Evolutionary conservation across 2,113 vertebrate genomes (phyloP).

Genomic region (Nibea albiflora): DNA sequence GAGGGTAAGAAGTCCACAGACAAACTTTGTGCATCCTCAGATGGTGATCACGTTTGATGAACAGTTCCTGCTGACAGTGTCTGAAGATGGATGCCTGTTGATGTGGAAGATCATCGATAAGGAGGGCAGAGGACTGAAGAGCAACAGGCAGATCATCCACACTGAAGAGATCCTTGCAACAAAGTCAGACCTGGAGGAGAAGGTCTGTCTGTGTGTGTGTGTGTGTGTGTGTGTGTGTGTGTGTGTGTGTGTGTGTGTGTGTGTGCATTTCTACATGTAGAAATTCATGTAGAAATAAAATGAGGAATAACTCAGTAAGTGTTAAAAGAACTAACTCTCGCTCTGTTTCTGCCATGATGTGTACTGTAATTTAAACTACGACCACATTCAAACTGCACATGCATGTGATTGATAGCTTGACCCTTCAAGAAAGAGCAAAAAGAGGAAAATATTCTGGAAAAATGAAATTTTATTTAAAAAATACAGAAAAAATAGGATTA

Average conservation of each 20-base stretch:
- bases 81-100: conserved; percentile 91
- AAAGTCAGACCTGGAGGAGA: conserved; percentile 92
- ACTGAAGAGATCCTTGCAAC: conserved; percentile 93
- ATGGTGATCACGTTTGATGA: conserved; percentile 91
- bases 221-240: conserved; percentile 25
- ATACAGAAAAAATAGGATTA: too few relatives aligned
- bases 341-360: too few relatives aligned
- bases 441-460: too few relatives aligned
- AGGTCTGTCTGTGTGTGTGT: conserved; percentile 75
- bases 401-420: too few relatives aligned
- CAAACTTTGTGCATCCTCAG: conserved; percentile 71
- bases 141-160: conserved; percentile 84
- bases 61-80: conserved; percentile 88
- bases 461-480: too few relatives aligned
- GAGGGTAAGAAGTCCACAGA: background rate
- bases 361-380: too few relatives aligned
- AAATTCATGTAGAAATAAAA: background rate
- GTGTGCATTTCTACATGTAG: too few relatives aligned
- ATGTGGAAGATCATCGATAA: conserved; percentile 92
- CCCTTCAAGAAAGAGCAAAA: too few relatives aligned
- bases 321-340: too few relatives aligned
- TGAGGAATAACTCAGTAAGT: too few relatives aligned
- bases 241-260: conserved; percentile 26
- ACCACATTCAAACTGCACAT: too few relatives aligned
- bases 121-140: conserved; percentile 84